Base-by-base conservation (phyloP, 2,888 invertebrate species). In the Cyclophora punctaria region DNA sequence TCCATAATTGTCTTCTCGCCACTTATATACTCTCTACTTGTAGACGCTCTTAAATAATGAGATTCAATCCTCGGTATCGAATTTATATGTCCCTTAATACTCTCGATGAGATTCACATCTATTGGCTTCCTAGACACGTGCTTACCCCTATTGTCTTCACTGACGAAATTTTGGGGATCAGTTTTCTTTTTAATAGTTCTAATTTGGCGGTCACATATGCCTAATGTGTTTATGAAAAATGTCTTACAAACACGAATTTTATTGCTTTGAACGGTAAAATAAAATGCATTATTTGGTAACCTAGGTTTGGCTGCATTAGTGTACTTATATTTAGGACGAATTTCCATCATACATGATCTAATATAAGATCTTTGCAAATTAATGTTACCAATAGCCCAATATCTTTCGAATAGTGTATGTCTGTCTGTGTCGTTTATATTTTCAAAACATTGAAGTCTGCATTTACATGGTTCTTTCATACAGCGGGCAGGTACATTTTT, bases 261-360 rank as follows among this genome's bases (percentile, higher is more conserved):
- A 3, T 7, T 37, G 45, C 20, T 42, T 40, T 50, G 41, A 3
- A 53, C 37, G 6, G 44, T 55, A 20, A 54, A 57, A 48, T 56
- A 50, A 48, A 52, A 57, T 5, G 57, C 52, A 43, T 50, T 55
- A 40, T 55, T 52, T 5, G 49, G 48, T 43, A 45, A 33, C 45
- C 58, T 53, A 7, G 55, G 58, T 43, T 40, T 54, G 42, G 45
- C 53, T 3, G 56, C 52, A 46, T 55, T 52, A 2, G 48, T 48
- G 47, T 55, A 56, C 48, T 50, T 55, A 47, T 60, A 60, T 50
- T 49, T 57, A 7, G 59, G 56, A 43, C 48, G 44, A n/a, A 59
- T 40, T 49, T 54, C 55, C 5, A 54, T 41, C 53, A 61, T 53
- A 45, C 54, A 57, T 45, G 45, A 44, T 46, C 48, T 48, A 34